Evolutionary conservation across 2,797 vertebrate genomes (phyloP).

Genomic region (Potorous gilbertii): DNA sequence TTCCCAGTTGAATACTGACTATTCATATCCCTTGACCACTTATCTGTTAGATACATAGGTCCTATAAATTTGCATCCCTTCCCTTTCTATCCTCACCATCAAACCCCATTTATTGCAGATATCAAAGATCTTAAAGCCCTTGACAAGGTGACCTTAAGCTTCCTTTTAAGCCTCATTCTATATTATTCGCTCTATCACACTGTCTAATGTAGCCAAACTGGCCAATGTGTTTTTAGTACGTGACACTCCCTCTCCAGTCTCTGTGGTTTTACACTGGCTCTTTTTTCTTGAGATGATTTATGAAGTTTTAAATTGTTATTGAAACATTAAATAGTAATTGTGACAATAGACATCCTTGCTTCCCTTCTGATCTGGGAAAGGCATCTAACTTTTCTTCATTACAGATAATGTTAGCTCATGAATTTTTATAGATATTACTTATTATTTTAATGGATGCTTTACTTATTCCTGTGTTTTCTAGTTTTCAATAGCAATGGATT

Average conservation of each 20-base stretch:
- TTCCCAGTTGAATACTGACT: not conserved
- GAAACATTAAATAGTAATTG: too few species aligned
- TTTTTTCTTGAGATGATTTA: not conserved
- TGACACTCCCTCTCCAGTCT: not conserved
- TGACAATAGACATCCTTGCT: too few species aligned
- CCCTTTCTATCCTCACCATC: not conserved
- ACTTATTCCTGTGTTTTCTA: too few species aligned
- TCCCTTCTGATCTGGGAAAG: too few species aligned
- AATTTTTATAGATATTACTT: too few species aligned
- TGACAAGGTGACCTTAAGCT: not conserved
- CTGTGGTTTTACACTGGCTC: not conserved
- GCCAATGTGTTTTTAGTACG: not conserved
- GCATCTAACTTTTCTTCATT: too few species aligned
- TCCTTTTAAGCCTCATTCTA: not conserved
- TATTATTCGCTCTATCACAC: not conserved
- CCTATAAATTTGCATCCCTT: not conserved
- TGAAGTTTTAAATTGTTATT: too few species aligned
- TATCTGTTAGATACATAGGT: not conserved
- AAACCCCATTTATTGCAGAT: too few species aligned
- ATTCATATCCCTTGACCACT: not conserved
- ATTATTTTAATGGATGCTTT: too few species aligned
- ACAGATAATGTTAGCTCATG: too few species aligned
- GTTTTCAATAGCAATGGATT: too few species aligned
- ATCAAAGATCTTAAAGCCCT: not conserved
- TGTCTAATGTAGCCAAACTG: not conserved